These are phyloP conservation scores for Lanius collurio DNA, from an alignment of 2,113 vertebrate genomes.

Conservation along the genomic window DNA sequence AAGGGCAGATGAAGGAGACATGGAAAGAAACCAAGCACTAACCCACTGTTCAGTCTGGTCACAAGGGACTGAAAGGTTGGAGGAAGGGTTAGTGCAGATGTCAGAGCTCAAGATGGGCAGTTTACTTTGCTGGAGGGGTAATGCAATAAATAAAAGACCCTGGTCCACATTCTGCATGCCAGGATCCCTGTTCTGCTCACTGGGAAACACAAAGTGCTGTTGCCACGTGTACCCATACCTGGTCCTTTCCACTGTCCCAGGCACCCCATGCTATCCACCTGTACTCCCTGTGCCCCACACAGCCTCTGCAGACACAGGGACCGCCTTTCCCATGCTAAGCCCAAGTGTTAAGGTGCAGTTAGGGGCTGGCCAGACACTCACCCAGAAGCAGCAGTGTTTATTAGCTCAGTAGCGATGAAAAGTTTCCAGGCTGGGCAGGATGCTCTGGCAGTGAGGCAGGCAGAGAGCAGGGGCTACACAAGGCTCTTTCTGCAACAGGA, in stretches of 20 bases:
- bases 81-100: not conserved
- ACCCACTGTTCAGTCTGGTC: rapidly evolving
- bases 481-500: not conserved
- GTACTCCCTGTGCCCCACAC: not conserved
- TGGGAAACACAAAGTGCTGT: not conserved
- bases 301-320: not conserved
- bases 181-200: rapidly evolving
- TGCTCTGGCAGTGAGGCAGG: rapidly evolving
- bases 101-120: not conserved
- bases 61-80: not conserved
- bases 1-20: not conserved
- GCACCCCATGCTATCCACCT: not conserved
- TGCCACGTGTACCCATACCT: rapidly evolving
- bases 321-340: not conserved
- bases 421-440: not conserved
- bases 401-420: not conserved
- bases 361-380: not conserved
- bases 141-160: not conserved
- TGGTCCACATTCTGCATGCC: not conserved
- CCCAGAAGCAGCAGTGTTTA: not conserved
- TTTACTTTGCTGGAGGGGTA: not conserved
- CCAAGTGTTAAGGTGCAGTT: rapidly evolving
- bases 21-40: not conserved
- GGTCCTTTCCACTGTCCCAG: not conserved
- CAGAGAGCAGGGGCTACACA: rapidly evolving